phyloP scores from a whole-genome alignment of 1,140 invertebrate genomes.

The Ylistrum balloti region DNA sequence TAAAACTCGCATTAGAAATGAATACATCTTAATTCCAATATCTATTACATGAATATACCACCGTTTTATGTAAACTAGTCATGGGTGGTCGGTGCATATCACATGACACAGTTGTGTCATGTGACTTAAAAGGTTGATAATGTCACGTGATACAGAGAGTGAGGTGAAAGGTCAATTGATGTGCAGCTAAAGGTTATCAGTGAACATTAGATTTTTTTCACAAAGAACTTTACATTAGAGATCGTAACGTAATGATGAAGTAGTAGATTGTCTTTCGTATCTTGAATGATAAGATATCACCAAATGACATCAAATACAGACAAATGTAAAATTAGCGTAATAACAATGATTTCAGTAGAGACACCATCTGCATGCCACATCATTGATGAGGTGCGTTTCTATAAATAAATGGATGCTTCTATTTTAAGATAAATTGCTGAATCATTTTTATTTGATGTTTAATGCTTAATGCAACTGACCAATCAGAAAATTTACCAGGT shows the following conservation, averaged over 20 bases:
- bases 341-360: neutral
- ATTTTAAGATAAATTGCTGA: neutral
- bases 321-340: neutral
- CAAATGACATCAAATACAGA: neutral
- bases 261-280: neutral
- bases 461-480: no score
- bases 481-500: no score
- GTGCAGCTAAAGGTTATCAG: neutral
- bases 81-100: neutral
- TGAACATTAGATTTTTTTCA: neutral
- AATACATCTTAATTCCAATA: neutral
- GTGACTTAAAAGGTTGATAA: neutral
- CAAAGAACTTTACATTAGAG: neutral
- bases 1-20: neutral
- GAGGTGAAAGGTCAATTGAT: conserved; percentile 6
- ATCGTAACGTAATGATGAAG: neutral
- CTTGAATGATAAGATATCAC: neutral
- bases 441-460: no score
- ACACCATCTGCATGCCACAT: neutral
- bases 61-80: neutral
- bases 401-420: neutral
- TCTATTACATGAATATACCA: neutral
- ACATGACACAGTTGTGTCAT: neutral
- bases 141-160: neutral
- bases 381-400: neutral